These are phyloP conservation scores for Simalia tracyae DNA, from an alignment of 2,797 vertebrate genomes.

Conservation along the genomic window DNA sequence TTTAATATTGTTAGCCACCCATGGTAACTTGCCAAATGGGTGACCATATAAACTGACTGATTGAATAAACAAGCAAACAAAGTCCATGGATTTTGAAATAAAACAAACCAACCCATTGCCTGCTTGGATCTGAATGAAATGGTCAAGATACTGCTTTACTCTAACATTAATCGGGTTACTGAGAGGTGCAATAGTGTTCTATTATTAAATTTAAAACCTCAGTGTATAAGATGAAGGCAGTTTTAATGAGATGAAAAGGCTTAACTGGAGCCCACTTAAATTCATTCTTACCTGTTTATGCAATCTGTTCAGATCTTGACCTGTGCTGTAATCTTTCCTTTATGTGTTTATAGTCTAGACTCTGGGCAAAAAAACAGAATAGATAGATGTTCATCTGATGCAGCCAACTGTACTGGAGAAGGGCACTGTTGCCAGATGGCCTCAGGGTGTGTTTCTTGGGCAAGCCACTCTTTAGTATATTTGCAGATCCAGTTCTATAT, in stretches of 20 bases:
- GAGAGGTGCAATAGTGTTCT: constrained; percentile 68
- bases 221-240: constrained; percentile 72
- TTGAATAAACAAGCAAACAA: not conserved
- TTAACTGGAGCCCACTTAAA: constrained; percentile 80
- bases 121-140: constrained; percentile 27
- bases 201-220: constrained; percentile 74
- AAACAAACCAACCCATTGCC: constrained; percentile 38
- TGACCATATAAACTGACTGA: not conserved
- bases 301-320: constrained; percentile 68
- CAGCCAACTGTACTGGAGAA: not conserved
- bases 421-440: not conserved
- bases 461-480: not conserved
- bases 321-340: constrained; percentile 54
- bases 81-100: not conserved
- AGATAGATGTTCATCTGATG: constrained; percentile 42
- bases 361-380: constrained; percentile 35
- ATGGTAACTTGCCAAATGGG: not conserved
- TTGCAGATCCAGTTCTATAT: not conserved
- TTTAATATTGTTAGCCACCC: not conserved
- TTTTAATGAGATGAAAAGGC: constrained; percentile 81
- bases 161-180: constrained; percentile 66
- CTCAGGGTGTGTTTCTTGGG: constrained; percentile 8
- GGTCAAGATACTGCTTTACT: constrained; percentile 29
- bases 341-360: constrained; percentile 52
- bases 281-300: constrained; percentile 73